These are phyloP conservation scores for Branchellion lobata DNA, from an alignment of 2,888 invertebrate species.

Conservation along the genomic window DNA sequence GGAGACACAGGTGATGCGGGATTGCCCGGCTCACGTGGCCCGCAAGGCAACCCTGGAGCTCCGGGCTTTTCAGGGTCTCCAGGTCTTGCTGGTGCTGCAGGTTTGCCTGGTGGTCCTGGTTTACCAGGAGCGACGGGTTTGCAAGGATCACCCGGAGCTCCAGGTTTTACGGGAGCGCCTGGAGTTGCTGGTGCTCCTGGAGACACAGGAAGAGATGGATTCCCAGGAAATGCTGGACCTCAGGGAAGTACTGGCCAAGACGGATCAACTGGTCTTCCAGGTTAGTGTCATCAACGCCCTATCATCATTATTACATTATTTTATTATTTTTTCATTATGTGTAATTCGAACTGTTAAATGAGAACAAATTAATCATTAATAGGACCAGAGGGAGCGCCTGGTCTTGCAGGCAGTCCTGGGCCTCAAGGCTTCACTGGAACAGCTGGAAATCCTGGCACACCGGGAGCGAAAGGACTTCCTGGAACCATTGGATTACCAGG, in stretches of 20 bases:
- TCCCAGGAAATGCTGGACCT: conserved; percentile 31
- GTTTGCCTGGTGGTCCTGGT: no score
- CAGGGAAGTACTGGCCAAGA: conserved; percentile 40
- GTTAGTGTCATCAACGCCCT: conserved; percentile 37
- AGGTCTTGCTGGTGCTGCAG: neutral
- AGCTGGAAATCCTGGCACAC: conserved; percentile 33
- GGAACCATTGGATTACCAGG: conserved; percentile 25
- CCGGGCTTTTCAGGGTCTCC: neutral
- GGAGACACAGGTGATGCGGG: neutral
- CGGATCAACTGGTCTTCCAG: no score
- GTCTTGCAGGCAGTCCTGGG: conserved; percentile 16
- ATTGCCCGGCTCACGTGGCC: neutral
- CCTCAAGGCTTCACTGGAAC: conserved; percentile 36
- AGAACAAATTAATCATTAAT: no score
- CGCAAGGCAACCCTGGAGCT: neutral
- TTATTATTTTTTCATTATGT: no score
- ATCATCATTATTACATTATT: no score
- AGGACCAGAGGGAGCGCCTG: conserved; percentile 27
- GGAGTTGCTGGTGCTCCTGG: conserved; percentile 26
- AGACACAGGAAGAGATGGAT: conserved; percentile 5
- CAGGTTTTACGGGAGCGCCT: conserved; percentile 5
- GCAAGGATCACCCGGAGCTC: conserved; percentile 6
- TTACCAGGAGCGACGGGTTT: conserved; percentile 10
- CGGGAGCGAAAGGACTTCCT: conserved; percentile 13
- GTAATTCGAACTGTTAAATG: no score